A percentile compares a stretch with the other conserved stretches of the same genome.
These are phyloP conservation scores for Dynastes grantii DNA, from an alignment of 2,888 invertebrate genomes.

Conservation along the genomic window DNA sequence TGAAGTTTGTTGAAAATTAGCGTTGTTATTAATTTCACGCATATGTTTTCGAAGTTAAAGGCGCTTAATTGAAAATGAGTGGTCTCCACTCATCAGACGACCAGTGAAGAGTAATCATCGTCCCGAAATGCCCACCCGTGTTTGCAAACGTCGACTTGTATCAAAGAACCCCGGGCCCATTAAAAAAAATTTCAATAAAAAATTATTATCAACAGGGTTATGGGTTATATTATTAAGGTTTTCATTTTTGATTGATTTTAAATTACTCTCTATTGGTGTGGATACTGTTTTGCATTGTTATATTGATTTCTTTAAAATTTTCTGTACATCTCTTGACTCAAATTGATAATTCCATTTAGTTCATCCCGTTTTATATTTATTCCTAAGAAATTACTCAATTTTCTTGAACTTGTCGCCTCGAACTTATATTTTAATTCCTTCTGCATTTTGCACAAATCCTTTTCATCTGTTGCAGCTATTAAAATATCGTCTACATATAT, in stretches of 20 bases:
- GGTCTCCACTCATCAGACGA: too few species aligned
- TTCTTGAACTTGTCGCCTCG: conserved; percentile 5
- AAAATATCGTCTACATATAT: background rate
- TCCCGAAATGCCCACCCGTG: too few species aligned
- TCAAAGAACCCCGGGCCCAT: too few species aligned
- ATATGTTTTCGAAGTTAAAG: too few species aligned
- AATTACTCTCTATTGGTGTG: background rate
- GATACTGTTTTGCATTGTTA: background rate
- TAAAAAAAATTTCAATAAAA: too few species aligned
- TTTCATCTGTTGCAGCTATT: conserved; percentile 2
- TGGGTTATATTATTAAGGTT: background rate
- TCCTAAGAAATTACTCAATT: conserved; percentile 18
- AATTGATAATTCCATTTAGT: background rate
- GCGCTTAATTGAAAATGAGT: too few species aligned
- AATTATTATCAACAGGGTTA: conserved; percentile 18
- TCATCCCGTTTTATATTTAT: conserved; percentile 9
- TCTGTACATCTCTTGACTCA: conserved; percentile 26
- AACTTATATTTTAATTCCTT: background rate
- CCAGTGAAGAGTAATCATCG: too few species aligned
- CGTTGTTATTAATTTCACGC: too few species aligned
- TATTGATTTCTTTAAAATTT: conserved; percentile 1
- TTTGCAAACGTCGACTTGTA: too few species aligned
- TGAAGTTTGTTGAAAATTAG: too few species aligned
- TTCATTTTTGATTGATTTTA: background rate
- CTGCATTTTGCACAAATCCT: conserved; percentile 2